Percentiles rank a stretch among this genome's conserved stretches.
These are phyloP conservation scores for Otocyon megalotis DNA, from an alignment of 2,113 vertebrate genomes.

Conservation along the genomic window DNA sequence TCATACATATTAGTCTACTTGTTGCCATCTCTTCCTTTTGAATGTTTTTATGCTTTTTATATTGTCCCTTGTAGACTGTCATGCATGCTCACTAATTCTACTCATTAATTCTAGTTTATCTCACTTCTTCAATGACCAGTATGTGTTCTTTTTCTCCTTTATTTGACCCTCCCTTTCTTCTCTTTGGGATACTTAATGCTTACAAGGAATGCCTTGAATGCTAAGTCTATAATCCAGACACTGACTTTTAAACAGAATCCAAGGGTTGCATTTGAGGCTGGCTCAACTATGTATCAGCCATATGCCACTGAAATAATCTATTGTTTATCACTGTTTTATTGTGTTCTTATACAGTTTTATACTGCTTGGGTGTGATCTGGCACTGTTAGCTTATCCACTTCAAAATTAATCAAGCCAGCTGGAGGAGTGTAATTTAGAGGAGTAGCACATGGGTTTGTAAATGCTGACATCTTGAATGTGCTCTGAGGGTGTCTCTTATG, in stretches of 20 bases:
- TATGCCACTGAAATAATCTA: slow-evolving; percentile 73
- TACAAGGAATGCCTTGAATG: neutral
- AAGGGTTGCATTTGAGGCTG: slow-evolving; percentile 54
- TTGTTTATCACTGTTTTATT: slow-evolving; percentile 75
- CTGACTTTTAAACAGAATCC: slow-evolving; percentile 66
- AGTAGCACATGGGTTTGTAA: slow-evolving; percentile 58
- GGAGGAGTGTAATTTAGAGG: slow-evolving; percentile 71
- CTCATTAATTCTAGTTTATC: slow-evolving; percentile 24
- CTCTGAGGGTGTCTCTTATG: slow-evolving; percentile 53
- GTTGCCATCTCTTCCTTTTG: neutral
- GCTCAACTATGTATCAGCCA: slow-evolving; percentile 55
- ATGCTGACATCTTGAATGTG: slow-evolving; percentile 73
- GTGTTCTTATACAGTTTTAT: slow-evolving; percentile 60
- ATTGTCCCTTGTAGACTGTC: neutral
- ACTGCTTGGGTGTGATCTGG: slow-evolving; percentile 74
- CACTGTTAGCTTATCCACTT: slow-evolving; percentile 74
- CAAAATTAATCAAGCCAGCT: slow-evolving; percentile 76
- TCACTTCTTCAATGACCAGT: neutral
- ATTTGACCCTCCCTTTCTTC: neutral
- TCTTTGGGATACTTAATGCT: neutral
- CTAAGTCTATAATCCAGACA: slow-evolving; percentile 33
- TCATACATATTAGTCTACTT: neutral
- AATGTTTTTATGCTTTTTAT: neutral
- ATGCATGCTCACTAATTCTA: neutral
- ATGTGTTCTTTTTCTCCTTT: slow-evolving; percentile 42